Conservation (phyloP, 30 jellyfish, hydroid and myxozoan genomes). For the Nemopilema nomurai region DNA sequence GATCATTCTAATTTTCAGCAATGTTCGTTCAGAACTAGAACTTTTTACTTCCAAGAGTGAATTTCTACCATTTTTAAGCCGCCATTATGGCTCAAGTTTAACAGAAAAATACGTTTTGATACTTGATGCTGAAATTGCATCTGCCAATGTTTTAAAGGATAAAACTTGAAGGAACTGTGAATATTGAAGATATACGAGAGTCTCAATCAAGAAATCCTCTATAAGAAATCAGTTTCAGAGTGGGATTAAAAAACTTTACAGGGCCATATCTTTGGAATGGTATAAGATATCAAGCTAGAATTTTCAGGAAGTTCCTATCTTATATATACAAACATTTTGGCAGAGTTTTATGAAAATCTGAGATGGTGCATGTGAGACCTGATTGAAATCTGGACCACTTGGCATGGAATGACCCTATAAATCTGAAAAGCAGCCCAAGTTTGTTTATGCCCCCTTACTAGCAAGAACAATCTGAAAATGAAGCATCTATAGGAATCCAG, state of each 20-base stretch:
- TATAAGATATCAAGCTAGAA: constrained; percentile 18
- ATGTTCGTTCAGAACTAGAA: constrained; percentile 10
- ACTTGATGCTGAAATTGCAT: background rate
- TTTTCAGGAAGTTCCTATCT: constrained; percentile 12
- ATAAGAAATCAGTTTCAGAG: constrained; percentile 9
- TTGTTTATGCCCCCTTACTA: too few relatives aligned
- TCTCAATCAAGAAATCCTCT: background rate
- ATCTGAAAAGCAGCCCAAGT: too few relatives aligned
- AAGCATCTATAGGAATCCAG: too few relatives aligned
- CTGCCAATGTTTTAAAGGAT: background rate
- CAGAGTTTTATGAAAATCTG: too few relatives aligned
- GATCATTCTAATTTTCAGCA: background rate
- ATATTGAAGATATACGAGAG: too few relatives aligned
- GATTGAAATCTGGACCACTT: too few relatives aligned
- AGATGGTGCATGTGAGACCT: too few relatives aligned
- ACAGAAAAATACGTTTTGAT: background rate
- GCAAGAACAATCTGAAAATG: too few relatives aligned
- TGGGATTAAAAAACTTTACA: background rate
- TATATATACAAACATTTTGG: constrained; percentile 11
- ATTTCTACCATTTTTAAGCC: constrained; percentile 15
- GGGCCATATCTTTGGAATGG: constrained; percentile 27
- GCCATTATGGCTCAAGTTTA: constrained; percentile 17
- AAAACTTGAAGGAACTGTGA: constrained; percentile 2
- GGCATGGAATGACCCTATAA: too few relatives aligned
- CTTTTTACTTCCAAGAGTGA: constrained; percentile 16